These are phyloP conservation scores for Xestobium rufovillosum DNA, from an alignment of 2,888 invertebrate species.

Conservation along the genomic window DNA sequence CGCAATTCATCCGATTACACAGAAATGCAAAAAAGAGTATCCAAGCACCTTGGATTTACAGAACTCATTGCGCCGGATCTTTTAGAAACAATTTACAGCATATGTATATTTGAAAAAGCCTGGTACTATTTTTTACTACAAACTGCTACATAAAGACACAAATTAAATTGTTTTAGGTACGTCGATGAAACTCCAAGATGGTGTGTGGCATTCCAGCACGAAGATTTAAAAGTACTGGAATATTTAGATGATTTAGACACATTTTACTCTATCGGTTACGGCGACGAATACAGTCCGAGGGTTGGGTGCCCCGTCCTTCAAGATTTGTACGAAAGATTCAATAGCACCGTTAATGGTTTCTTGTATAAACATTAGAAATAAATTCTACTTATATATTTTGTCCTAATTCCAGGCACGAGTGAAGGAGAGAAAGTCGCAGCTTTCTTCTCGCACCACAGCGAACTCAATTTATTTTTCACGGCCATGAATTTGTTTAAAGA, in stretches of 20 bases:
- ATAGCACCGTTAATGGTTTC: background rate
- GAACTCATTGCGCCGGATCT: background rate
- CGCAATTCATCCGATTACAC: background rate
- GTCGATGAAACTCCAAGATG: background rate
- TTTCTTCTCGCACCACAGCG: background rate
- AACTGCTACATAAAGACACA: too few relatives aligned
- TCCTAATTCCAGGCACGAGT: too few relatives aligned
- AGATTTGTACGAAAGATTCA: slow-evolving; percentile 1
- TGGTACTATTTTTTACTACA: too few relatives aligned
- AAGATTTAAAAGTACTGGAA: background rate
- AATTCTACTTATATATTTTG: too few relatives aligned
- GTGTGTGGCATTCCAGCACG: background rate
- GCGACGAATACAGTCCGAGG: background rate
- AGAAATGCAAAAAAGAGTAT: background rate
- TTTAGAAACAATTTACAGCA: background rate
- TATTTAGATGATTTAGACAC: background rate
- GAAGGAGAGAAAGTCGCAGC: background rate
- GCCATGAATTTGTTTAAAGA: background rate
- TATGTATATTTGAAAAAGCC: background rate
- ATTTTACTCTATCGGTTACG: background rate
- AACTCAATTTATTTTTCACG: background rate
- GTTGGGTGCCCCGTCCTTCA: background rate
- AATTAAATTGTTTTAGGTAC: background rate
- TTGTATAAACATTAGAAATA: too few relatives aligned
- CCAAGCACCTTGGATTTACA: slow-evolving; percentile 1